A percentile compares a stretch with the other conserved stretches of the same genome.
Conservation (phyloP, 2,888 invertebrate genomes). For the Lochmaea capreae region DNA sequence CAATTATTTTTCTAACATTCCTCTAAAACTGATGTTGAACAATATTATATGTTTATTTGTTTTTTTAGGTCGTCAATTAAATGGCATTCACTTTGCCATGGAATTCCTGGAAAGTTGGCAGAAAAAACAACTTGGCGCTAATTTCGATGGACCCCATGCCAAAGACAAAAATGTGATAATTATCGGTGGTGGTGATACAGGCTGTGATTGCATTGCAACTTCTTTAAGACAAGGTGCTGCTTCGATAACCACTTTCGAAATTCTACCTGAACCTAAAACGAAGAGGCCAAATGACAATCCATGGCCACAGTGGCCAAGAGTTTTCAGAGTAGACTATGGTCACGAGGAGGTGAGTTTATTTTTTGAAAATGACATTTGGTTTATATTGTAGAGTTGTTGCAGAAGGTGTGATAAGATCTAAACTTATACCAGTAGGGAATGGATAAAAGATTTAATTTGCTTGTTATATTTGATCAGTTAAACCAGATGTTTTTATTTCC, state of each 20-base stretch:
- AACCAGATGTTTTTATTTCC: slow-evolving; percentile 20
- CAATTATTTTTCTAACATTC: neutral
- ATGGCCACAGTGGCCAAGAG: slow-evolving; percentile 98
- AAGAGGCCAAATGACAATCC: slow-evolving; percentile 90
- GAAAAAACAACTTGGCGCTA: slow-evolving; percentile 86
- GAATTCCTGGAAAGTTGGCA: slow-evolving; percentile 97
- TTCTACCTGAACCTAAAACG: slow-evolving; percentile 90
- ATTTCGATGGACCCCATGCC: slow-evolving; percentile 74
- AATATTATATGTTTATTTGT: neutral
- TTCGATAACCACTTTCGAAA: slow-evolving; percentile 95
- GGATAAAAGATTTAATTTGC: no score
- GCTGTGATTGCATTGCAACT: slow-evolving; percentile 98
- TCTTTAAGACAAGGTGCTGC: slow-evolving; percentile 92
- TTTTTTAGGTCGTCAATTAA: slow-evolving; percentile 74
- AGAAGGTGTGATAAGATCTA: no score
- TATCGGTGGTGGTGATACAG: slow-evolving; percentile 88
- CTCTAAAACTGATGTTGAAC: no score
- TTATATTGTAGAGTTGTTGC: no score
- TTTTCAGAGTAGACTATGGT: slow-evolving; percentile 97
- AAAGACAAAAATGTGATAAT: slow-evolving; percentile 95
- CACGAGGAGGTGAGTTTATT: slow-evolving; percentile 83
- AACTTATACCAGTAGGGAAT: no score
- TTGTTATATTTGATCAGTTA: neutral
- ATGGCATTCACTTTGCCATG: slow-evolving; percentile 98
- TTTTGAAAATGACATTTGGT: neutral